A percentile compares a stretch with the other conserved stretches of the same genome.
Conservation (phyloP, 2,797 vertebrate species). For the Micropoecilia bifurca region DNA sequence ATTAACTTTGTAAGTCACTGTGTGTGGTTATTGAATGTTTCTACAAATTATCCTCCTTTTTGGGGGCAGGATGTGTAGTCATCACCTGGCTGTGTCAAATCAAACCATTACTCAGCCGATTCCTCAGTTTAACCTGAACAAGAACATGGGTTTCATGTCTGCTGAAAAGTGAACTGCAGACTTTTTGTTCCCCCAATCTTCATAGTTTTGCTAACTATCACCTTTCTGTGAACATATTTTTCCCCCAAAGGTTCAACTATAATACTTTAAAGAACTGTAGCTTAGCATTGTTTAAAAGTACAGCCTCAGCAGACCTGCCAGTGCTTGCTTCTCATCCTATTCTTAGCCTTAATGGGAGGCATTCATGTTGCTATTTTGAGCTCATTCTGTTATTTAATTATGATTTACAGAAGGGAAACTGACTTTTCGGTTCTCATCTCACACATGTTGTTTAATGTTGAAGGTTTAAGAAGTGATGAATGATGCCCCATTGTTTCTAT, state of each 20-base stretch:
- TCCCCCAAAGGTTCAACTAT: not conserved
- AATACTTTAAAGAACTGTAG: not conserved
- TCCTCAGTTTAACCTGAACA: not conserved
- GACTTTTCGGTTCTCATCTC: not conserved
- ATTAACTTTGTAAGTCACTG: too few relatives aligned
- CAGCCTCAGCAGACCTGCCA: not conserved
- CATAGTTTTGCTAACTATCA: not conserved
- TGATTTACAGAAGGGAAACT: not conserved
- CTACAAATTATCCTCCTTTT: not conserved
- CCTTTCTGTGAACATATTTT: not conserved
- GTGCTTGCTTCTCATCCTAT: not conserved
- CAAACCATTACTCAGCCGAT: not conserved
- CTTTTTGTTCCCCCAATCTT: not conserved
- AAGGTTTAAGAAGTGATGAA: not conserved
- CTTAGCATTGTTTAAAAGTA: not conserved
- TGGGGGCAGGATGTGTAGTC: not conserved
- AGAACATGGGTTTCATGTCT: not conserved
- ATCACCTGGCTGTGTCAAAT: not conserved
- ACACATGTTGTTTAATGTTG: not conserved
- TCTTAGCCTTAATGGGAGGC: not conserved
- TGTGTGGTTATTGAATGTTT: not conserved
- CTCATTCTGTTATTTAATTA: constrained; percentile 3
- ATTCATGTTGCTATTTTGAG: not conserved
- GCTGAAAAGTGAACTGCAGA: not conserved
- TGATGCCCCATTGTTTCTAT: not conserved